Evolutionary conservation across 2,888 invertebrate genomes (phyloP).

Genomic region (Calameuta filiformis): DNA sequence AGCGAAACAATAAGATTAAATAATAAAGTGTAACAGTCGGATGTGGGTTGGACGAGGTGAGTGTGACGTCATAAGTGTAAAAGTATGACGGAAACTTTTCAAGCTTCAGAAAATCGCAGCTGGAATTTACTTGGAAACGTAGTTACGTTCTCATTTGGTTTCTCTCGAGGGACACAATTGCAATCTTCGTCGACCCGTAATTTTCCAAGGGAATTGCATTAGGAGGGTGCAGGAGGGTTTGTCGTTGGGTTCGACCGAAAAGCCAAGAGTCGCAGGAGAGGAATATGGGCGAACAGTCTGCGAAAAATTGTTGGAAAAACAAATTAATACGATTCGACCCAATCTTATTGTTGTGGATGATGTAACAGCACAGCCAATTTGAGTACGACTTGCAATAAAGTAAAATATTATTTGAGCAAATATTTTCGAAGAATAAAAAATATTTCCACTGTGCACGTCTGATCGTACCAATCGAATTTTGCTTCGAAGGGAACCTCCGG

Average conservation of each 20-base stretch:
- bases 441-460: no score
- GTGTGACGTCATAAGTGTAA: not conserved
- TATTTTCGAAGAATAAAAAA: not conserved
- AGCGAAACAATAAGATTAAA: not conserved
- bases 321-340: not conserved
- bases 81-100: not conserved
- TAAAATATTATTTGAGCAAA: not conserved
- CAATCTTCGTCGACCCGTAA: constrained; percentile 36
- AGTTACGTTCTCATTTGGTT: constrained; percentile 49
- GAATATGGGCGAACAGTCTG: not conserved
- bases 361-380: not conserved
- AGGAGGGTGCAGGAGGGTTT: constrained; percentile 18
- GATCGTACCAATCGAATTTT: not conserved
- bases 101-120: constrained; percentile 45
- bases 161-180: constrained; percentile 38
- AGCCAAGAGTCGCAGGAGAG: not conserved
- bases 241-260: not conserved
- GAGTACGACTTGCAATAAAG: not conserved
- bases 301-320: not conserved
- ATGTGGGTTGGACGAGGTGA: not conserved
- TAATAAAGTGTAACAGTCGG: not conserved
- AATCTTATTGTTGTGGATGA: not conserved
- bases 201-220: constrained; percentile 49
- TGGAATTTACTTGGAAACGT: constrained; percentile 51
- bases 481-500: no score